Percentiles rank a stretch among this genome's conserved stretches.
phyloP scores from a whole-genome alignment of 2,113 vertebrate genomes.

The Syngnathus typhle region DNA sequence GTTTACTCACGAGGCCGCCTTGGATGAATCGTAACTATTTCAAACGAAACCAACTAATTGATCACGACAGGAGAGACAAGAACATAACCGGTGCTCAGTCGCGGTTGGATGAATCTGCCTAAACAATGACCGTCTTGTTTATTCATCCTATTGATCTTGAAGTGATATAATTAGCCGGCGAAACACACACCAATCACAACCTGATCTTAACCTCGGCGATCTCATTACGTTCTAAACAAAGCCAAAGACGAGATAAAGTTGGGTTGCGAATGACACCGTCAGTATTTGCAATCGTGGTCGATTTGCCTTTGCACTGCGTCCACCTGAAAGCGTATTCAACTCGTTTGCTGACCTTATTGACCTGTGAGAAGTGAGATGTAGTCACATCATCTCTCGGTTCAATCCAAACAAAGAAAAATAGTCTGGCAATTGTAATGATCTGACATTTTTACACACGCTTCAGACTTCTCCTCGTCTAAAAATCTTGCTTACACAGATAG shows the following conservation, averaged over 20 bases:
- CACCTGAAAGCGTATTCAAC: too few species aligned
- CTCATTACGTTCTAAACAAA: not conserved
- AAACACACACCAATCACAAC: not conserved
- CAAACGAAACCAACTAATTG: slow-evolving; percentile 40
- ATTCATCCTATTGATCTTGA: slow-evolving; percentile 1
- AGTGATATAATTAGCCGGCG: not conserved
- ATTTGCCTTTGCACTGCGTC: too few species aligned
- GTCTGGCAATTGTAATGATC: too few species aligned
- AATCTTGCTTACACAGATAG: too few species aligned
- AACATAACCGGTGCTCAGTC: slow-evolving; percentile 4
- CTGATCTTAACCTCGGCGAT: not conserved
- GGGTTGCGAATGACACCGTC: not conserved
- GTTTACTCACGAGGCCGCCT: slow-evolving; percentile 20
- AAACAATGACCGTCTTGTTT: slow-evolving; percentile 25
- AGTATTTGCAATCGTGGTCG: not conserved
- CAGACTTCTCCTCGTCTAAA: too few species aligned
- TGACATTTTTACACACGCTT: too few species aligned
- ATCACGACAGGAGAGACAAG: slow-evolving; percentile 30
- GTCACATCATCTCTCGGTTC: too few species aligned
- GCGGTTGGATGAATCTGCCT: slow-evolving; percentile 33
- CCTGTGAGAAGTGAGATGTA: too few species aligned
- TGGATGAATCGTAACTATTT: slow-evolving; percentile 29
- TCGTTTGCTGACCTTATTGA: too few species aligned
- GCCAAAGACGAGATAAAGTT: not conserved
- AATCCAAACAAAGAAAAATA: not conserved